These are phyloP conservation scores for Otis tarda DNA, from an alignment of 2,113 vertebrate species.

Conservation along the genomic window DNA sequence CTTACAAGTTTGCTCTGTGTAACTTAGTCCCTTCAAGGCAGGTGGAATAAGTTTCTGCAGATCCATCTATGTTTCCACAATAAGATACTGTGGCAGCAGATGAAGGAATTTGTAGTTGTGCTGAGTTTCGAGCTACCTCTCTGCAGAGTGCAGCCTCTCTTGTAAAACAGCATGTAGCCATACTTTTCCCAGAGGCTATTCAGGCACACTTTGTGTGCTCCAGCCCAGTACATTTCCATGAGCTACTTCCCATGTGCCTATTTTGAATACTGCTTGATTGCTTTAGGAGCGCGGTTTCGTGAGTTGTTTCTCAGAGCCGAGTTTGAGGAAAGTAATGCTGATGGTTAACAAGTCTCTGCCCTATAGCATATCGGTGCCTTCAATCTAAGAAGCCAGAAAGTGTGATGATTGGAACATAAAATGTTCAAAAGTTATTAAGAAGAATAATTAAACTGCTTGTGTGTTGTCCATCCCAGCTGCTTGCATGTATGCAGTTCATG, in stretches of 20 bases:
- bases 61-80: neutral
- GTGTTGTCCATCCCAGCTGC: neutral
- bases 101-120: neutral
- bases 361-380: fast-evolving
- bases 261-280: neutral
- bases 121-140: neutral
- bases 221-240: slow-evolving; percentile 15
- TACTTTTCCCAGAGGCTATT: neutral
- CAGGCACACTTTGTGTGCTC: neutral
- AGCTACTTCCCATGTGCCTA: neutral
- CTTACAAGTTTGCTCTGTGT: neutral
- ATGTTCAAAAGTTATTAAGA: neutral
- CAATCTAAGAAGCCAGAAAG: neutral
- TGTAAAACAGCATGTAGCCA: neutral
- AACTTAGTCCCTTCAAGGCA: slow-evolving; percentile 17
- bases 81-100: neutral
- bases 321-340: neutral
- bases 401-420: neutral
- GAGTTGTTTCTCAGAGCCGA: neutral
- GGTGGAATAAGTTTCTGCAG: slow-evolving; percentile 20
- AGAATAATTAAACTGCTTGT: neutral
- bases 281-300: neutral
- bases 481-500: neutral
- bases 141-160: neutral
- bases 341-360: neutral